Conservation (phyloP, 2,888 invertebrate genomes). For the Perithous albicinctus region DNA sequence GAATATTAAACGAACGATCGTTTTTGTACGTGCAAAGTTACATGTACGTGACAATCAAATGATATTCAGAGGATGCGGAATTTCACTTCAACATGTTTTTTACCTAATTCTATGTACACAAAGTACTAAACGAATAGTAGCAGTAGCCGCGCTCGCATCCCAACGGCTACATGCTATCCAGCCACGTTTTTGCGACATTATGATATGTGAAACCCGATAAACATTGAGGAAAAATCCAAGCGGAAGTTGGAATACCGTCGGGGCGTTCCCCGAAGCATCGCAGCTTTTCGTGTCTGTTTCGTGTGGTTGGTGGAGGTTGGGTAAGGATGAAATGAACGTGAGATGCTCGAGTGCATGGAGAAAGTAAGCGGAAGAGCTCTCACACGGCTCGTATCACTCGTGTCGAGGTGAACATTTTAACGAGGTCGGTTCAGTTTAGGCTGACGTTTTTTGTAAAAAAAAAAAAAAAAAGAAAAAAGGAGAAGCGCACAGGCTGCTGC, state of each 20-base stretch:
- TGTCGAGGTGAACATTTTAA: constrained; percentile 59
- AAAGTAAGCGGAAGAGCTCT: constrained; percentile 52
- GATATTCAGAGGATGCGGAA: neutral
- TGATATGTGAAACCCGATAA: constrained; percentile 72
- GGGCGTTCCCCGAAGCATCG: constrained; percentile 54
- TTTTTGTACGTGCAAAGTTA: neutral
- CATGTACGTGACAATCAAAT: neutral
- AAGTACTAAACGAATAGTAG: neutral
- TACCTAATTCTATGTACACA: constrained; percentile 5
- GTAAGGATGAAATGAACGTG: constrained; percentile 43
- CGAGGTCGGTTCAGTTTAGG: constrained; percentile 49
- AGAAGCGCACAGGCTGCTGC: neutral
- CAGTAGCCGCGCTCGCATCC: neutral
- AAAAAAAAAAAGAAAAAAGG: constrained; percentile 6
- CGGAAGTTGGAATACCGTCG: constrained; percentile 57
- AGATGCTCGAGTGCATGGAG: constrained; percentile 44
- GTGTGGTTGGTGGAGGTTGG: constrained; percentile 32
- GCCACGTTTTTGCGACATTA: constrained; percentile 69
- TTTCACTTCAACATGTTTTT: neutral
- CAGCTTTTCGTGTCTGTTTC: constrained; percentile 49
- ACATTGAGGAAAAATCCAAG: constrained; percentile 63
- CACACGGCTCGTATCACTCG: constrained; percentile 43
- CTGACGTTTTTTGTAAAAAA: constrained; percentile 33
- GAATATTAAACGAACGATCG: neutral
- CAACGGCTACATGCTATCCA: constrained; percentile 4